Conservation (phyloP, 2,888 invertebrate genomes). For the Candidula unifasciata region DNA sequence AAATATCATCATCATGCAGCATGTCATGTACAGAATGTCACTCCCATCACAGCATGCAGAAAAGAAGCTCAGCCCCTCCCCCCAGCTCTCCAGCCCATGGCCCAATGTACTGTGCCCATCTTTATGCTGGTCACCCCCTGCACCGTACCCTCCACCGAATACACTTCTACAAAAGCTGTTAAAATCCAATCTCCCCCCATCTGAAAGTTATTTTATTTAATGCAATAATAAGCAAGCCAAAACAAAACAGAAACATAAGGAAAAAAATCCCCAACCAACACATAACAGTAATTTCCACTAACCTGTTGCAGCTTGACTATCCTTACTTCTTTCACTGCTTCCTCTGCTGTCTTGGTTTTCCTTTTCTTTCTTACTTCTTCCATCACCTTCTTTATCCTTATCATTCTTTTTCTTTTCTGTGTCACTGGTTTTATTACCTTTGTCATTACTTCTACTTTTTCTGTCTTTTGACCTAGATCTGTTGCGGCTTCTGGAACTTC, state of each 20-base stretch:
- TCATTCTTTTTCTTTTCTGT: slow-evolving; percentile 35
- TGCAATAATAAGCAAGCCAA: neutral
- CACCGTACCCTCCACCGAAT: no score
- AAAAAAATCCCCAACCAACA: neutral
- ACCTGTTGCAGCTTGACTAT: neutral
- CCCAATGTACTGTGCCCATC: no score
- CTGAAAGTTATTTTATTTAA: no score
- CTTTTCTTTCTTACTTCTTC: slow-evolving; percentile 2
- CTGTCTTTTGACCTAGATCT: slow-evolving; percentile 47
- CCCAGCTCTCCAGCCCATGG: no score
- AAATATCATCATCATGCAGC: no score
- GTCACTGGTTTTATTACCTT: slow-evolving; percentile 24
- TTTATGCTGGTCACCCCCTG: no score
- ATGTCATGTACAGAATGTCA: no score
- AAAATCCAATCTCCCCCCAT: no score
- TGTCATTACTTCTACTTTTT: slow-evolving; percentile 36
- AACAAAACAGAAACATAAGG: neutral
- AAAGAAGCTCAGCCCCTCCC: no score
- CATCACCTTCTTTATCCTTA: slow-evolving; percentile 26
- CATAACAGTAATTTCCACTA: slow-evolving; percentile 1
- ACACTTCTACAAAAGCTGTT: no score
- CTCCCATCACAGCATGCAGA: no score
- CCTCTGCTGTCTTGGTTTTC: neutral
- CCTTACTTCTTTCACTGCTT: neutral
- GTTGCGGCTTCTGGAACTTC: slow-evolving; percentile 40